Conservation (phyloP, 2,113 vertebrate species). For the Petrocephalus zakoni region DNA sequence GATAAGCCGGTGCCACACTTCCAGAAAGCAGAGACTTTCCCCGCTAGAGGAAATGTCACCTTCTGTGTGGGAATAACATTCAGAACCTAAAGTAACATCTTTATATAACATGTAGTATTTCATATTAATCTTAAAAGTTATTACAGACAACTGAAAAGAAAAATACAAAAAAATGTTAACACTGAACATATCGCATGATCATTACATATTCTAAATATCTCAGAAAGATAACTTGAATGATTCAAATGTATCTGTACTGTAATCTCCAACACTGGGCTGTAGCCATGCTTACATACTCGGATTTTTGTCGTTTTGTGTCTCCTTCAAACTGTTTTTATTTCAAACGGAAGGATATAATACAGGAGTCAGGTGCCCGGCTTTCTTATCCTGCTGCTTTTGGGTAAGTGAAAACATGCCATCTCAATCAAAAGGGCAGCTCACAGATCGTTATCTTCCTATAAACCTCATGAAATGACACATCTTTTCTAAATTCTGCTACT, state of each 20-base stretch:
- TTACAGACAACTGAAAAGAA: conserved; percentile 9
- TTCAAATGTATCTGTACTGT: background rate
- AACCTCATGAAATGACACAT: background rate
- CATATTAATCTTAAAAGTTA: background rate
- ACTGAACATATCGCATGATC: background rate
- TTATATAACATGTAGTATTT: background rate
- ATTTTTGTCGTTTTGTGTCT: background rate
- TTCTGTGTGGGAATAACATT: background rate
- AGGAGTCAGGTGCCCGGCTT: background rate
- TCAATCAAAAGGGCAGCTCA: background rate
- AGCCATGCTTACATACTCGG: conserved; percentile 11
- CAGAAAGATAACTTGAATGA: conserved; percentile 12
- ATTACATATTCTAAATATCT: conserved; percentile 15
- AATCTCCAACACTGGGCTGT: background rate
- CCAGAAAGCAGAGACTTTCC: background rate
- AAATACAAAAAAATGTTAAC: background rate
- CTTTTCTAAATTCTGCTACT: background rate
- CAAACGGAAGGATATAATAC: background rate
- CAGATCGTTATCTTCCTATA: background rate
- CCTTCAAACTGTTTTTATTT: background rate
- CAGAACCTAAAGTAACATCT: background rate
- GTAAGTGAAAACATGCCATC: background rate
- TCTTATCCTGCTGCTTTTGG: background rate
- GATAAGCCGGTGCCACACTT: background rate
- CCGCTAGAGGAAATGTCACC: background rate